These are phyloP conservation scores for Mionectes olivaceus DNA, from an alignment of 2,797 vertebrate genomes.

Conservation along the genomic window DNA sequence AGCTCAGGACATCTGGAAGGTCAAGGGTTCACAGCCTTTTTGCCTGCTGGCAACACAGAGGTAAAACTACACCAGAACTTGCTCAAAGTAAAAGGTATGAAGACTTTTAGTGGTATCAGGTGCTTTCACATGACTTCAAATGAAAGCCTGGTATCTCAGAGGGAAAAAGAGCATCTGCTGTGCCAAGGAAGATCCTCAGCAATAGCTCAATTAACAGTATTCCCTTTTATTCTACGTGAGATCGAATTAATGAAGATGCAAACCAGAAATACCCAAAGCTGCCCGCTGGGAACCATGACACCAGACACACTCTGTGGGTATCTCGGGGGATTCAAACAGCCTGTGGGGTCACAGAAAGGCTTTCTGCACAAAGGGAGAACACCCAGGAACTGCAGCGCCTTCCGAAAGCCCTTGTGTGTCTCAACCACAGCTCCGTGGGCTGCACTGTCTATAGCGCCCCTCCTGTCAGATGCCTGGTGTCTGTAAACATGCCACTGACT, in stretches of 20 bases:
- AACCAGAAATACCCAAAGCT: not conserved
- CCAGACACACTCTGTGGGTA: accelerated
- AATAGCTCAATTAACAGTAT: not conserved
- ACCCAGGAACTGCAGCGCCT: not conserved
- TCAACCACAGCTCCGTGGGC: not conserved
- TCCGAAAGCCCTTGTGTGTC: not conserved
- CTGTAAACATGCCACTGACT: not conserved
- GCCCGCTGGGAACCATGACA: not conserved
- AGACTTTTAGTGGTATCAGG: not conserved
- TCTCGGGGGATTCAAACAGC: not conserved
- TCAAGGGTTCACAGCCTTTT: not conserved
- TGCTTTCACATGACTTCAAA: not conserved
- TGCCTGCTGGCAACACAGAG: not conserved
- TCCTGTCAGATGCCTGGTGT: not conserved
- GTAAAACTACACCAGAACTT: not conserved
- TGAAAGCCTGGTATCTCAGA: not conserved
- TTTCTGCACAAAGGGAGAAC: not conserved
- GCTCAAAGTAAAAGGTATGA: not conserved
- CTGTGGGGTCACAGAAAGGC: not conserved
- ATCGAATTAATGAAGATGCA: not conserved
- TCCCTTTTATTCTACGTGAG: not conserved
- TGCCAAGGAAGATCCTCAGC: not conserved
- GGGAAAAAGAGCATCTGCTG: not conserved
- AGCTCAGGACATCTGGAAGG: not conserved
- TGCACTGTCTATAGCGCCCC: not conserved